phyloP scores from a whole-genome alignment of 1,140 invertebrate species.

The Ceratina australensis region DNA sequence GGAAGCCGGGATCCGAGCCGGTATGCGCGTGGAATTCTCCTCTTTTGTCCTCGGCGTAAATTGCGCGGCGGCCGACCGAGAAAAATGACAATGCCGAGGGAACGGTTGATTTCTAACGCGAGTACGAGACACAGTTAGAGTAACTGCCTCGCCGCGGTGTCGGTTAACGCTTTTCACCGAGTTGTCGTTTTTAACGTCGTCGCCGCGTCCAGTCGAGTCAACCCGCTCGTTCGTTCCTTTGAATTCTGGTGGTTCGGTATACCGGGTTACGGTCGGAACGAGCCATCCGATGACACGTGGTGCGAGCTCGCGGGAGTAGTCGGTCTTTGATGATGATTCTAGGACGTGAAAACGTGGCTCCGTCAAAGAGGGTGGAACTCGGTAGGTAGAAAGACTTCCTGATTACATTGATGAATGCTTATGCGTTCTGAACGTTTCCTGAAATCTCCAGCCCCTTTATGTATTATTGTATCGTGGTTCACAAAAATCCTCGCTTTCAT shows the following conservation, averaged over 20 bases:
- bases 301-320: not conserved
- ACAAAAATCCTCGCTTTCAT: not conserved
- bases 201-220: not conserved
- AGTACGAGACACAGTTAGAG: constrained; percentile 47
- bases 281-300: not conserved
- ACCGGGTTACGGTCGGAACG: not conserved
- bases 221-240: not conserved
- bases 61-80: constrained; percentile 32
- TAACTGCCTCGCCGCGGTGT: constrained; percentile 19
- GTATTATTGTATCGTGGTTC: too few species aligned
- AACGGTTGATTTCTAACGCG: constrained; percentile 35
- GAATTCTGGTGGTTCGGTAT: not conserved
- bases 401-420: too few species aligned
- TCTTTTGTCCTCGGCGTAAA: constrained; percentile 53
- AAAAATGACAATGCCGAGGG: constrained; percentile 27
- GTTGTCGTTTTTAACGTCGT: not conserved
- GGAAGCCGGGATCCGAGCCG: constrained; percentile 47
- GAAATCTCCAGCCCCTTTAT: too few species aligned
- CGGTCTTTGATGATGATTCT: not conserved
- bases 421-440: too few species aligned
- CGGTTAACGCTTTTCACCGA: constrained; percentile 27
- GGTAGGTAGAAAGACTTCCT: too few species aligned
- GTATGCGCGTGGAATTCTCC: constrained; percentile 45
- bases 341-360: not conserved
- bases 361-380: too few species aligned